Conservation (phyloP, 2,113 vertebrate genomes). For the Fregata magnificens region DNA sequence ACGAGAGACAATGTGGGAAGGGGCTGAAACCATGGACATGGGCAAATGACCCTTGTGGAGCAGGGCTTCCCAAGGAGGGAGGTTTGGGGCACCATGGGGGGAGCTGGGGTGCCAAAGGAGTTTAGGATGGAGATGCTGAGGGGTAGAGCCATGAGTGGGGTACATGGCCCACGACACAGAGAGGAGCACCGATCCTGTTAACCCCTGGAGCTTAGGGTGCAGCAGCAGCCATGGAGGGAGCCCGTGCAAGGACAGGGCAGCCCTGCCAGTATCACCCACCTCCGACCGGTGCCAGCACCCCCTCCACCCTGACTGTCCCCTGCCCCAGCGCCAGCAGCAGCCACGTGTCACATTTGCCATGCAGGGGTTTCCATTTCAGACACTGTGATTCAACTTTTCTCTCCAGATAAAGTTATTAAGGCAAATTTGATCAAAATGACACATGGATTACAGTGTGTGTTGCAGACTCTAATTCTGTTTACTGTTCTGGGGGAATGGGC, state of each 20-base stretch:
- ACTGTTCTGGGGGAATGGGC: conserved; percentile 79
- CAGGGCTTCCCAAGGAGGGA: neutral
- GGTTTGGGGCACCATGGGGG: neutral
- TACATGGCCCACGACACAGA: accelerated
- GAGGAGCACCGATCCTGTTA: neutral
- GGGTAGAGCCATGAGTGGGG: neutral
- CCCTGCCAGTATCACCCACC: neutral
- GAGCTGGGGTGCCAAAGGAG: neutral
- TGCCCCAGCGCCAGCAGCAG: neutral
- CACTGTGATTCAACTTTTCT: conserved; percentile 46
- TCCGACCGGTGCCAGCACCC: neutral
- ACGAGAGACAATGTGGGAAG: neutral
- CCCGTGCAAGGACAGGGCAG: neutral
- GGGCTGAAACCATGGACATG: accelerated
- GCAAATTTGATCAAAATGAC: conserved; percentile 80
- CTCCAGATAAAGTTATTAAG: conserved; percentile 78
- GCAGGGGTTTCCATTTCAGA: neutral
- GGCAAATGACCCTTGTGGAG: neutral
- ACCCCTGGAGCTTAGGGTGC: neutral
- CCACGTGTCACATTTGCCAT: neutral
- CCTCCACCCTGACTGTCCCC: neutral
- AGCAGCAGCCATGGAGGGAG: neutral
- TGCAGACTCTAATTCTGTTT: conserved; percentile 82
- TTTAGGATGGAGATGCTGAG: neutral
- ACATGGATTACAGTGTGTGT: conserved; percentile 76